phyloP scores from a whole-genome alignment of 2,888 invertebrate species.

The Tholera decimalis region DNA sequence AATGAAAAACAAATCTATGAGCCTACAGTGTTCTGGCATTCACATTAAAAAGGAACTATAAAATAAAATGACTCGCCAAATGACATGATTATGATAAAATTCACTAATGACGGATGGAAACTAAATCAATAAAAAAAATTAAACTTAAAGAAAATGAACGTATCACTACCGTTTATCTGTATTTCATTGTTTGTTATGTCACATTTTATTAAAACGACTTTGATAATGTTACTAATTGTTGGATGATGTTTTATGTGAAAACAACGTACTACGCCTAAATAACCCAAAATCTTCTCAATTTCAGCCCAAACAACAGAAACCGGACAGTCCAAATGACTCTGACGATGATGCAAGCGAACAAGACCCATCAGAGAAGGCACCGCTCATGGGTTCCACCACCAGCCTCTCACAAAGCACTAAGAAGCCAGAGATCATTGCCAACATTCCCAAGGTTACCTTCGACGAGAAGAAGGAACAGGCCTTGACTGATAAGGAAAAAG shows the following conservation, averaged over 20 bases:
- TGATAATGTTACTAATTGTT: neutral
- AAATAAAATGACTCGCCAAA: too few species aligned
- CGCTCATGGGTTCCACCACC: conserved; percentile 86
- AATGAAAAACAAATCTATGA: too few species aligned
- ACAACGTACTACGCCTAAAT: neutral
- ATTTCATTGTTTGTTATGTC: neutral
- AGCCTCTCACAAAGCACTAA: conserved; percentile 76
- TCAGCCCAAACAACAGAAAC: conserved; percentile 79
- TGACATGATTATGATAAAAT: too few species aligned
- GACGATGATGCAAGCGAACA: conserved; percentile 86
- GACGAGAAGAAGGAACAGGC: conserved; percentile 77
- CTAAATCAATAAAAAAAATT: too few species aligned
- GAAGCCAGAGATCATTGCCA: conserved; percentile 87
- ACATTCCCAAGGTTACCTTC: conserved; percentile 83
- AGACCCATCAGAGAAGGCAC: conserved; percentile 87
- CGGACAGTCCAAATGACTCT: conserved; percentile 76
- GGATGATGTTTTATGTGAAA: neutral
- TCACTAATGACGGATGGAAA: too few species aligned
- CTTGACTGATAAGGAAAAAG: conserved; percentile 70
- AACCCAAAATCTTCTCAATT: conserved; percentile 56
- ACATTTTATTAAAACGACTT: neutral
- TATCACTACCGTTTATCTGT: neutral
- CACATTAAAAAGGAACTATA: too few species aligned
- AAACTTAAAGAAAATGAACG: too few species aligned
- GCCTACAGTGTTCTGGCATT: too few species aligned